Evolutionary conservation across 1,140 invertebrate genomes (phyloP).

Genomic region (Leptoteleia sp.): DNA sequence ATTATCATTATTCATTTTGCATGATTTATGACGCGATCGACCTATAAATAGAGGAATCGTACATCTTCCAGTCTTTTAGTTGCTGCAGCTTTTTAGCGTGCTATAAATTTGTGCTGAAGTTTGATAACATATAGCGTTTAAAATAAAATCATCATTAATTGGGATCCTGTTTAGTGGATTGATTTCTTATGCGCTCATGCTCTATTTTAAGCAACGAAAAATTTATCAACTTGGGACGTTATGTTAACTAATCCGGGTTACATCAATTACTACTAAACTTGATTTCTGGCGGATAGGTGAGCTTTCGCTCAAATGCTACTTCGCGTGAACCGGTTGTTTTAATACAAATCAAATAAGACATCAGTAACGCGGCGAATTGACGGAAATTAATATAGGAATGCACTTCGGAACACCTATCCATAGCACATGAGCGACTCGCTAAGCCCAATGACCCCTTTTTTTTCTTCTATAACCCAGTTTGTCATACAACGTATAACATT

Average conservation of each 20-base stretch:
- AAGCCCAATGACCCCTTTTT: constrained; percentile 67
- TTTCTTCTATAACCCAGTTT: constrained; percentile 58
- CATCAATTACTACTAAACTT: too few relatives aligned
- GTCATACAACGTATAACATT: constrained; percentile 29
- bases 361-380: constrained; percentile 32
- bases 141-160: too few relatives aligned
- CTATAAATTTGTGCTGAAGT: too few relatives aligned
- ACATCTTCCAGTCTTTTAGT: neutral
- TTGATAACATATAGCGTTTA: too few relatives aligned
- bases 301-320: too few relatives aligned
- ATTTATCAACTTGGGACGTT: too few relatives aligned
- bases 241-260: too few relatives aligned
- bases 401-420: constrained; percentile 15
- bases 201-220: too few relatives aligned
- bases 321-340: constrained; percentile 18
- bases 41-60: constrained; percentile 7
- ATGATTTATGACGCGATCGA: constrained; percentile 1
- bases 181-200: too few relatives aligned
- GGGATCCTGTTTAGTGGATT: too few relatives aligned
- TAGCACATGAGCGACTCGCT: constrained; percentile 6
- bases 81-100: constrained; percentile 14
- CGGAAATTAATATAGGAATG: constrained; percentile 50
- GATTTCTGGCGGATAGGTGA: too few relatives aligned
- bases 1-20: neutral
- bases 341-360: constrained; percentile 41